Base-by-base conservation (phyloP, 53 echinoderm and acorn worm genomes). In the Henricia sp. region DNA sequence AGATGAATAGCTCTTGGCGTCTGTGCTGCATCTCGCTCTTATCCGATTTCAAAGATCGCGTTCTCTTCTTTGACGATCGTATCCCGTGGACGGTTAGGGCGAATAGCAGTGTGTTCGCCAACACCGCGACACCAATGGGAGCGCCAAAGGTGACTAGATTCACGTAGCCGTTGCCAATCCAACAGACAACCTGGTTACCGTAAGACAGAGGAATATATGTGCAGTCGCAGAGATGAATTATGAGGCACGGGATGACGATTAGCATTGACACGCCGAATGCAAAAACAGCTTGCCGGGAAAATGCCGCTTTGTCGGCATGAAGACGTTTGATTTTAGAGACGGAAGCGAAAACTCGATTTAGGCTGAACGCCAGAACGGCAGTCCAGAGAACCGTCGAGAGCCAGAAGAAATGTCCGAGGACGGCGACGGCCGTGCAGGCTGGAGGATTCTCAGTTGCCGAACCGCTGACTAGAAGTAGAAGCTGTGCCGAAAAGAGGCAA, bases 331-430 rank as follows among this genome's bases (percentile, higher is more conserved):
- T 41, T 46, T 51, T 69, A 14, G 76, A 71, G 48, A 40, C 27
- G 8, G 56, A 51, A 0, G 88, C 88, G 27, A 91, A 84, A 24
- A 66, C 83, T 21, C 74, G 59, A 34, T 90, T 74, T 36, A 93
- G 83, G 38, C 76, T 87, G 29, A 72, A 93, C 1, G 93, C 90
- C 32, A 93, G 51, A n/a, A 93, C 90, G 25, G 75, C 84, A 9
- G 84, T 93, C 90, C 89, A 93, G 44, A 85, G 71, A 19, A 93
- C 90, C 19, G 90, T 70, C 9, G 90, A 74, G 20, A 93, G 46
- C 83, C 90, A 90, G 64, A 89, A 90, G 85, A 83, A 93, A 53
- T 93, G 93, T 4, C 84, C 86, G 5, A 93, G 21, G 14, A 70
- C 85, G 2, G 93, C 93, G 24, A 72, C 66, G 3, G 77, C 37